These are phyloP conservation scores for Euphysa ruthae DNA, from an alignment of 30 jellyfish, hydroid and myxozoan genomes.

Conservation along the genomic window DNA sequence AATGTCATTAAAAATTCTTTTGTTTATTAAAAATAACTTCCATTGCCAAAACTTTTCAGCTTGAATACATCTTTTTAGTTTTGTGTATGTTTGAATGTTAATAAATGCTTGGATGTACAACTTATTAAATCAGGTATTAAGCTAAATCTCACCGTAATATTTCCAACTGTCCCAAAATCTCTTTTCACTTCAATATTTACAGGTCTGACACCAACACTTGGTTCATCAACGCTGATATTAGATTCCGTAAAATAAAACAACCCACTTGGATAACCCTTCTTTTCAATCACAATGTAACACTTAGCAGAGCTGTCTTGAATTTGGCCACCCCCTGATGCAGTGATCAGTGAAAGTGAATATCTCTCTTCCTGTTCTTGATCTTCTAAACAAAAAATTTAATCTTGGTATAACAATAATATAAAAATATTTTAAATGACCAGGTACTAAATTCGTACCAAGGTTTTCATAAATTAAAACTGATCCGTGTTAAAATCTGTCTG, in stretches of 20 bases:
- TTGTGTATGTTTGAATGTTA: too few relatives aligned
- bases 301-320: conserved; percentile 46
- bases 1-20: background rate
- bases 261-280: conserved; percentile 93
- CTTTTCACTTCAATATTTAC: conserved; percentile 13
- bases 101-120: too few relatives aligned
- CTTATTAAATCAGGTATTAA: too few relatives aligned
- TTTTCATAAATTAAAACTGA: too few relatives aligned
- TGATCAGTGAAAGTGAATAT: conserved; percentile 33
- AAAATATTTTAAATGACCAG: too few relatives aligned
- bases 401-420: too few relatives aligned
- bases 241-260: conserved; percentile 49
- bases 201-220: conserved; percentile 37
- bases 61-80: background rate
- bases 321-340: conserved; percentile 76
- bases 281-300: conserved; percentile 40
- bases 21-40: background rate
- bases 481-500: too few relatives aligned
- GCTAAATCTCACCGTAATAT: conserved; percentile 13
- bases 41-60: background rate
- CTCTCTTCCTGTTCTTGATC: conserved; percentile 61
- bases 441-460: too few relatives aligned
- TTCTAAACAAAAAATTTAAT: conserved; percentile 42
- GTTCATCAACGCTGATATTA: conserved; percentile 41
- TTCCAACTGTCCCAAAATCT: conserved; percentile 16